These are phyloP conservation scores for Arbacia lixula DNA, from an alignment of 53 echinoderm and acorn worm genomes.

Conservation along the genomic window DNA sequence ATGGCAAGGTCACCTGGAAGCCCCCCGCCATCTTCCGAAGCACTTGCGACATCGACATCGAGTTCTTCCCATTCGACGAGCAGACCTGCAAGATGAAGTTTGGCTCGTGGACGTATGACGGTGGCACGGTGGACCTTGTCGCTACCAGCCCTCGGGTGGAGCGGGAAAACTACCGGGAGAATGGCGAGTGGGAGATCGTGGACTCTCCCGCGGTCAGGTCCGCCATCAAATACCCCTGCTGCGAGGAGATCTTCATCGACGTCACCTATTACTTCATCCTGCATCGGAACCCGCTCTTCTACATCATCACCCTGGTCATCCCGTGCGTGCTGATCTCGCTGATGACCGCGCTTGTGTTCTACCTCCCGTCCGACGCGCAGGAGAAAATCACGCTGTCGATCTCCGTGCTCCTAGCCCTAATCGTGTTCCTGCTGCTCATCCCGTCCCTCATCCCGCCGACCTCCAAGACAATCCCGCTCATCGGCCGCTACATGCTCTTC, in stretches of 20 bases:
- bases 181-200: conserved; percentile 97
- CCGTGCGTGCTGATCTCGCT: conserved; percentile 93
- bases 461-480: conserved; percentile 86
- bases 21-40: conserved; percentile 88
- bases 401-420: conserved; percentile 88
- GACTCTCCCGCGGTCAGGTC: conserved; percentile 73
- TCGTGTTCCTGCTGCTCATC: conserved; percentile 91
- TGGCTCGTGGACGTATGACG: conserved; percentile 92
- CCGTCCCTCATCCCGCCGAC: conserved; percentile 89
- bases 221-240: conserved; percentile 84
- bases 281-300: conserved; percentile 88
- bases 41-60: conserved; percentile 90
- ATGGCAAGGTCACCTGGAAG: conserved; percentile 88
- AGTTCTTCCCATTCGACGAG: conserved; percentile 94
- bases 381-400: conserved; percentile 95
- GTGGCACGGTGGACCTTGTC: conserved; percentile 74
- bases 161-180: conserved; percentile 81
- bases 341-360: conserved; percentile 81
- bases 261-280: conserved; percentile 78
- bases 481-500: conserved; percentile 96
- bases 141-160: conserved; percentile 73
- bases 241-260: conserved; percentile 79
- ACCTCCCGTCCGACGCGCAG: conserved; percentile 92
- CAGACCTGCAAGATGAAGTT: conserved; percentile 95
- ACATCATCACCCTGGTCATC: conserved; percentile 87